Evolutionary conservation across 1,140 invertebrate genomes (phyloP).

Genomic region (Ctenoplectra terminalis): DNA sequence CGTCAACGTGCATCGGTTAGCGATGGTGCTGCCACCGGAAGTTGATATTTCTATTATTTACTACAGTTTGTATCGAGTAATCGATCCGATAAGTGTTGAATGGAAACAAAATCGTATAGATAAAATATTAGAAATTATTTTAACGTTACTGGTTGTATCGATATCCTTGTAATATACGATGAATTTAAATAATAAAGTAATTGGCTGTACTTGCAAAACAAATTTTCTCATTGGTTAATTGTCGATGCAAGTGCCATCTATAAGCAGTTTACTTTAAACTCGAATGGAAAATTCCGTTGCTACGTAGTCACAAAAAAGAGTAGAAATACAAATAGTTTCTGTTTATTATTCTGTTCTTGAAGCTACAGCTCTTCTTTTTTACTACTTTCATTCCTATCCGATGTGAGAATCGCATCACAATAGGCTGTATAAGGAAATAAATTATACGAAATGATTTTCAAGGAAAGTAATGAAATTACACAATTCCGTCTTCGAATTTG

Average conservation of each 20-base stretch:
- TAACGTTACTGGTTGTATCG: neutral
- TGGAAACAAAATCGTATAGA: neutral
- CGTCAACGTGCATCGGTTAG: too few relatives aligned
- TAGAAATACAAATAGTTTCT: neutral
- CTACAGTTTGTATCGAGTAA: neutral
- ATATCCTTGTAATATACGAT: neutral
- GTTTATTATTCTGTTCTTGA: neutral
- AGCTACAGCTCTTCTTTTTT: neutral
- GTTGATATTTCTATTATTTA: neutral
- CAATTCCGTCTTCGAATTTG: neutral
- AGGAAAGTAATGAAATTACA: neutral
- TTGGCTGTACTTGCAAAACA: neutral
- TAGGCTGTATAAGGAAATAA: neutral
- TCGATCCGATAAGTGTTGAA: neutral
- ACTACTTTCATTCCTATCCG: neutral
- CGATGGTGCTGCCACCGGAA: slow-evolving; percentile 1
- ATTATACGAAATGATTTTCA: neutral
- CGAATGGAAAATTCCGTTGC: neutral
- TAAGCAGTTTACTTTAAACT: neutral
- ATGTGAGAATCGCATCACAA: neutral
- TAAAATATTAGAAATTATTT: neutral
- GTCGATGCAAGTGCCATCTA: neutral
- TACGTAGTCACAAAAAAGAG: neutral
- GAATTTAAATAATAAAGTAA: neutral
- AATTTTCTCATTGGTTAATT: neutral